Percentiles rank a stretch among this genome's conserved stretches.
phyloP scores from a whole-genome alignment of 2,113 vertebrate genomes.

The Caranx melampygus region DNA sequence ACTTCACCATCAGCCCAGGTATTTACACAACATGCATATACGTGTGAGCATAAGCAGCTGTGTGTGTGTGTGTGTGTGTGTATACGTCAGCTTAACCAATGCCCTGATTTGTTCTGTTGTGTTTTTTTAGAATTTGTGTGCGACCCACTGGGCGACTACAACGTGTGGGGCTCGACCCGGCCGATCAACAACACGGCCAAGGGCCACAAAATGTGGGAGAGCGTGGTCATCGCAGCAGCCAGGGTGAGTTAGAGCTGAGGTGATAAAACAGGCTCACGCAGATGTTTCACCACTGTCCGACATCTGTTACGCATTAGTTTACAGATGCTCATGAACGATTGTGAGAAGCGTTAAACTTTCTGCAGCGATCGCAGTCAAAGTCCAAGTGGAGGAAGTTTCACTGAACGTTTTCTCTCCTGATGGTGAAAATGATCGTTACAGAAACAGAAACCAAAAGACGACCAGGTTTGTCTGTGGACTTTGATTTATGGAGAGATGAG shows the following conservation, averaged over 20 bases:
- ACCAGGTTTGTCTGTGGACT: neutral
- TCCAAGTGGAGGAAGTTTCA: neutral
- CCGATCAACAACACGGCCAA: conserved; percentile 87
- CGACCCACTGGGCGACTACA: conserved; percentile 89
- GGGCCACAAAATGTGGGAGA: conserved; percentile 80
- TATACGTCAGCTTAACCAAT: neutral
- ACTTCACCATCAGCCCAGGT: conserved; percentile 93
- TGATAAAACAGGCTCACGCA: neutral
- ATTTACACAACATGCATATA: neutral
- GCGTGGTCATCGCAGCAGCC: conserved; percentile 87
- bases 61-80: too few relatives aligned
- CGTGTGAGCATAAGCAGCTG: neutral
- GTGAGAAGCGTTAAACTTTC: neutral
- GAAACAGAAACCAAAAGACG: too few relatives aligned
- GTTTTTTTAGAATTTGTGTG: conserved; percentile 87
- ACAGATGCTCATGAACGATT: neutral
- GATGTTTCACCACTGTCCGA: neutral
- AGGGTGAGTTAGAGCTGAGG: conserved; percentile 82
- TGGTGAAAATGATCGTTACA: too few relatives aligned
- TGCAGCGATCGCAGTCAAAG: conserved; percentile 12
- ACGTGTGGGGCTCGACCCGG: conserved; percentile 88
- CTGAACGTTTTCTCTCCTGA: too few relatives aligned
- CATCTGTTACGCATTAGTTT: neutral
- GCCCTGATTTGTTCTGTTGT: neutral
- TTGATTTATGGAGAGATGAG: conserved; percentile 5